phyloP scores from a whole-genome alignment of 2,888 invertebrate species.

The Halictus ligatus region DNA sequence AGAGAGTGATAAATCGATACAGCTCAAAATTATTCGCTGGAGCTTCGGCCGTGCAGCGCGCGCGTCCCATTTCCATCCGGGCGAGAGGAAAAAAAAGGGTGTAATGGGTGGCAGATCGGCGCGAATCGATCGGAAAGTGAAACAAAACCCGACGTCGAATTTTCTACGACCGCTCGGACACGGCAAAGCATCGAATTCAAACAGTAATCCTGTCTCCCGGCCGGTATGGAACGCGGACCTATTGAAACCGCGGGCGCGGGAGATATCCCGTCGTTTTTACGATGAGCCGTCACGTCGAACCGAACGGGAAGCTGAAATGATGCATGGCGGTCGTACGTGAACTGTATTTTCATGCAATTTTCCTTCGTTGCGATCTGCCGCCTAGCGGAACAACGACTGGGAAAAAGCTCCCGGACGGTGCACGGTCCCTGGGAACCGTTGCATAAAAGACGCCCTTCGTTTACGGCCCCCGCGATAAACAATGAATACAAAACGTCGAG shows the following conservation, averaged over 20 bases:
- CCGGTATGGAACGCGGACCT: neutral
- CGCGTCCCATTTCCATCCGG: neutral
- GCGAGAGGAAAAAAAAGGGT: neutral
- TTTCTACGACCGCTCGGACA: neutral
- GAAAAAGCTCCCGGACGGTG: neutral
- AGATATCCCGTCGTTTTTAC: slow-evolving; percentile 37
- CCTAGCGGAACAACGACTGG: neutral
- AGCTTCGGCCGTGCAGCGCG: neutral
- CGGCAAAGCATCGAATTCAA: neutral
- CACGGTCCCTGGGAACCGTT: neutral
- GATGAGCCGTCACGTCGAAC: slow-evolving; percentile 10
- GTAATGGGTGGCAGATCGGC: neutral
- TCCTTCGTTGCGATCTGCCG: neutral
- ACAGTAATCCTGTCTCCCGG: slow-evolving; percentile 1
- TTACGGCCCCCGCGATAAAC: slow-evolving; percentile 9
- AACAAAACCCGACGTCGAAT: neutral
- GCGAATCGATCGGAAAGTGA: neutral
- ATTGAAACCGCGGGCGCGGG: neutral
- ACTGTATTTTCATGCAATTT: slow-evolving; percentile 32
- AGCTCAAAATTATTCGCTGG: too few relatives aligned
- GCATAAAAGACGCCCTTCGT: slow-evolving; percentile 17
- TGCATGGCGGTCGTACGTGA: slow-evolving; percentile 47
- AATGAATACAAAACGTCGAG: slow-evolving; percentile 17
- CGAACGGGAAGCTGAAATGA: slow-evolving; percentile 38
- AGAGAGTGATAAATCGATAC: neutral